Evolutionary conservation across 2,113 vertebrate genomes (phyloP), one percentile per base, ranked within the genome.

Genomic region (Motacilla alba): DNA sequence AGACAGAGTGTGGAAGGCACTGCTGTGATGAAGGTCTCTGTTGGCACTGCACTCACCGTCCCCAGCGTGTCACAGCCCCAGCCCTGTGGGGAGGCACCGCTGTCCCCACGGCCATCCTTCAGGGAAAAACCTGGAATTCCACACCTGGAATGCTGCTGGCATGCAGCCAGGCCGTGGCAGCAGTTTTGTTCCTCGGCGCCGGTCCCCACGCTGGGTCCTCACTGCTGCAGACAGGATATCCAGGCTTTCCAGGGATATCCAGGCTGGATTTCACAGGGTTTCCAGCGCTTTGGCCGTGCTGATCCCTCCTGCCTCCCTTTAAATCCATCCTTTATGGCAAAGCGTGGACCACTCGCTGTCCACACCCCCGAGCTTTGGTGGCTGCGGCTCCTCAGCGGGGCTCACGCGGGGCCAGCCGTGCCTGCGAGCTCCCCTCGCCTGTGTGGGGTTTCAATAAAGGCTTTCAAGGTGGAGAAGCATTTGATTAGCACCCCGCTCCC

Each of bases 401-500:
- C 50, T 75, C 41, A 7, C 1, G 43, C 7, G 2, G 67, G 90
- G 93, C 63, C 75, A 39, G 80, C 82, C 79, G 46, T 56, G 93
- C 91, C 94, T 52, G 1, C 18, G 9, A 60, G 62, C 50, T 76
- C n/a, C 37, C 24, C 87, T 88, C 87, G 35, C 13, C 20, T 49
- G 5, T 18, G 24, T 4, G 85, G 90, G 62, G 58, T 79, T 94
- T 89, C 39, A 74, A 87, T 60, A 93, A 97, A 97, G 96, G 92
- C 95, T 97, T 97, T 95, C 95, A 83, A 94, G 87, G 93, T 77
- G 94, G 96, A 97, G 86, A 96, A 96, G 88, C 84, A 6, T 97
- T 94, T 97, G 96, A 97, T 97, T 97, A 97, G 96, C 96, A 97
- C 96, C 95, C 96, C 72, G 60, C 93, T 97, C 95, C 94, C 93